Evolutionary conservation across 2,797 vertebrate genomes (phyloP).

Genomic region (Botia kubotai): DNA sequence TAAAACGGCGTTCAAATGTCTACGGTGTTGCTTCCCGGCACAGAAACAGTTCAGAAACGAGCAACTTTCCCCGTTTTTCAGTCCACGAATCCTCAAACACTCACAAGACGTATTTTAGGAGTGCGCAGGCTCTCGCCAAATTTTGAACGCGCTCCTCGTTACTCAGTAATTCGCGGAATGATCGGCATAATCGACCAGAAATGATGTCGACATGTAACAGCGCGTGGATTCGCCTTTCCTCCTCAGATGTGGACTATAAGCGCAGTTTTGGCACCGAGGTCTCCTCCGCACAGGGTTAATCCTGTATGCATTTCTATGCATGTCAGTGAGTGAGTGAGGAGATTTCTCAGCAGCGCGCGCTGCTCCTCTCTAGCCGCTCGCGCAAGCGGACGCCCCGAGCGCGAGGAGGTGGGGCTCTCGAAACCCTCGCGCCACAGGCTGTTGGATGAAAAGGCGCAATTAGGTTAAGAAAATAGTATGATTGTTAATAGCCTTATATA

Average conservation of each 20-base stretch:
- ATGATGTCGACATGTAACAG: constrained; percentile 12
- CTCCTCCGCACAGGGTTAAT: constrained; percentile 57
- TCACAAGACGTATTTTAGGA: background rate
- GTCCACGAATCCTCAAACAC: constrained; percentile 40
- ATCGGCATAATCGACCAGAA: constrained; percentile 11
- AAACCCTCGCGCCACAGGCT: constrained; percentile 56
- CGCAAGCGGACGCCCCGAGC: constrained; percentile 67
- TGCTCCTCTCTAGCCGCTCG: constrained; percentile 67
- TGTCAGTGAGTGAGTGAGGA: constrained; percentile 71
- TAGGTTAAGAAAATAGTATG: constrained; percentile 51
- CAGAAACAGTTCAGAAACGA: background rate
- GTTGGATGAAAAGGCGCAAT: constrained; percentile 50
- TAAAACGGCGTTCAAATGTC: constrained; percentile 7
- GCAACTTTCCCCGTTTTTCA: background rate
- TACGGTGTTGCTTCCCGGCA: constrained; percentile 4
- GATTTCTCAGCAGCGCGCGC: constrained; percentile 71
- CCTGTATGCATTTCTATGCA: constrained; percentile 70
- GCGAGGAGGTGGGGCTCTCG: constrained; percentile 79
- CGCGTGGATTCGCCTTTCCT: constrained; percentile 10
- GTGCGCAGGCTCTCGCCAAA: constrained; percentile 1
- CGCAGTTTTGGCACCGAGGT: constrained; percentile 35
- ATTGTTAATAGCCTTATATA: constrained; percentile 30
- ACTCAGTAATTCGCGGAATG: constrained; percentile 18
- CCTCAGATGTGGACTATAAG: constrained; percentile 27
- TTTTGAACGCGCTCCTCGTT: constrained; percentile 2